Percentiles rank a stretch among this genome's conserved stretches.
Conservation (phyloP, 2,888 invertebrate species). For the Trichopria drosophilae region DNA sequence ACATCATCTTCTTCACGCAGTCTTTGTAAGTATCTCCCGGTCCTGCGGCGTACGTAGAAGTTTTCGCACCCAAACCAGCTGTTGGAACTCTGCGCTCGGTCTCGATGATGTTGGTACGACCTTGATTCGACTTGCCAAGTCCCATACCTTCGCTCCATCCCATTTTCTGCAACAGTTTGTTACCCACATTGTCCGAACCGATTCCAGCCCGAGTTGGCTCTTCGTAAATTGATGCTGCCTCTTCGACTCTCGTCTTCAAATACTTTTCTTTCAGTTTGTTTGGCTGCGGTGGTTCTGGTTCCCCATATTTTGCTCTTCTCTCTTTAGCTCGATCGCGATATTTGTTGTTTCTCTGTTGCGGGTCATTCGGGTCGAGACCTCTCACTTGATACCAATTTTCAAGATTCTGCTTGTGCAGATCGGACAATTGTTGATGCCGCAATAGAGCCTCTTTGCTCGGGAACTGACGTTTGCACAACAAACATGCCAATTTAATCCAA, state of each 20-base stretch:
- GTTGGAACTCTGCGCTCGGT: constrained; percentile 65
- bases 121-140: constrained; percentile 90
- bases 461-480: constrained; percentile 94
- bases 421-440: constrained; percentile 91
- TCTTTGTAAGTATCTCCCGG: constrained; percentile 87
- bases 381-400: constrained; percentile 61
- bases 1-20: constrained; percentile 87
- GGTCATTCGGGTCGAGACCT: constrained; percentile 59
- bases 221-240: constrained; percentile 56
- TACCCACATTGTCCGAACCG: constrained; percentile 90
- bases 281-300: constrained; percentile 77
- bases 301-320: constrained; percentile 88
- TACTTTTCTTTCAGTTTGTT: constrained; percentile 75
- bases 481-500: constrained; percentile 86
- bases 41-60: constrained; percentile 74
- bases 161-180: constrained; percentile 95
- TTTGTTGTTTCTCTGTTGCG: constrained; percentile 57
- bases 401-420: constrained; percentile 90
- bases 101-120: constrained; percentile 89
- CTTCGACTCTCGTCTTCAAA: constrained; percentile 64
- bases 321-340: constrained; percentile 98
- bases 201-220: constrained; percentile 70
- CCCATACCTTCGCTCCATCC: constrained; percentile 99
- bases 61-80: constrained; percentile 85
- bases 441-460: constrained; percentile 83